Base-by-base conservation (phyloP, 2,113 vertebrate genomes). In the Amblyornis subalaris region DNA sequence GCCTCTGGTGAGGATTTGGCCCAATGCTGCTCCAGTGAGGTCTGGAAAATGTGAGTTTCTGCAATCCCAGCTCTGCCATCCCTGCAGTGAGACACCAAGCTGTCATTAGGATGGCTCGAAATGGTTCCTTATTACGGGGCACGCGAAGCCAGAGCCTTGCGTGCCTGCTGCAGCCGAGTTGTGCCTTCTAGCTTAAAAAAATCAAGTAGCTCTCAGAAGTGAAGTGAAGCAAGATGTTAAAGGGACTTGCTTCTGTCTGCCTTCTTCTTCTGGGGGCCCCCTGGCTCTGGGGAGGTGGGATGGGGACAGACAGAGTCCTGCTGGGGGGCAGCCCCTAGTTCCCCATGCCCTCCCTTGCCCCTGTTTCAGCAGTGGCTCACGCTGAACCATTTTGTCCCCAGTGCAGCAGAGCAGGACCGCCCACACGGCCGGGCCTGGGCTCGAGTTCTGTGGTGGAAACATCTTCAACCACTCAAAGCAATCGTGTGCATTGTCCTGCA, bases 31-130 rank as follows among this genome's bases (percentile, higher is more conserved):
- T 67, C 50, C 47, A 95, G 88, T 42, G 72, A 96, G 89, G 79
- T 88, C 83, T 93, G 93, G 85, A 82, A 95, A 95, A 94, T 71
- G 4, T 80, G 89, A 95, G 94, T 76, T 91, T 96, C 88, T 89
- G 95, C 90, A 91, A 83, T 88, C 66, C 71, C 44, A 11, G 74
- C 85, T 88, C 90, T 81, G 85, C 90, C 42, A 25, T 91, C 87
- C 87, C 87, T 1, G 1, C 82, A 79, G 94, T 0, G 5, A 95
- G 92, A 86, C 90, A 95, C 90, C 88, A 90, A 77, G 72, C 90
- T 96, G 93, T 94, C 95, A 95, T 96, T 94, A 95, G 92, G 88
- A 67, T 29, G 64, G 21, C 85, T 78, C 18, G 69, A 95, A 95
- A 93, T 50, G 80, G 83, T 92, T 91, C 88, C 95, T 96, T 86